phyloP scores from a whole-genome alignment of 1,140 invertebrate species.

The Meloidogyne chitwoodi region DNA sequence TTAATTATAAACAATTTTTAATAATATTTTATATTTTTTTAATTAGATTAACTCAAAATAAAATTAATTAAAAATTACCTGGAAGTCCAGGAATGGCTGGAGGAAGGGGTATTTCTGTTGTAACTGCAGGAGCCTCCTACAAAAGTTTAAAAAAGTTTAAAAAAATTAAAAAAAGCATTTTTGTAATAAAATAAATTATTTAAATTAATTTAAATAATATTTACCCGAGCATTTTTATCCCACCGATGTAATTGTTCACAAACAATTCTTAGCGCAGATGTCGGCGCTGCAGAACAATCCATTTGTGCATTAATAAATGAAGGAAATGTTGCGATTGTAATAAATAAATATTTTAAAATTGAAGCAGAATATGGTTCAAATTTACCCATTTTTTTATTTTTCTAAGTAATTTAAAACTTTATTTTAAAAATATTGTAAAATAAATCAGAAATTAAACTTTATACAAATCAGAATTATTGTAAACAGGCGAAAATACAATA shows the following conservation, averaged over 20 bases:
- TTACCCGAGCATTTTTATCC: constrained; percentile 49
- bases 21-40: neutral
- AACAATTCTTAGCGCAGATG: constrained; percentile 41
- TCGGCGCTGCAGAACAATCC: constrained; percentile 45
- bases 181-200: too few relatives aligned
- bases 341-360: neutral
- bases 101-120: constrained; percentile 29
- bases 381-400: neutral
- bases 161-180: too few relatives aligned
- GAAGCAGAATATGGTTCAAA: neutral
- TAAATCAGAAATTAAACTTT: neutral
- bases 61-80: neutral
- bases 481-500: too few relatives aligned
- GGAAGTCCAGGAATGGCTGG: constrained; percentile 36
- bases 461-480: too few relatives aligned
- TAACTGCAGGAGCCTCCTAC: constrained; percentile 34
- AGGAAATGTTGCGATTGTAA: neutral
- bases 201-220: constrained; percentile 2
- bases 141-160: too few relatives aligned
- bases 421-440: too few relatives aligned
- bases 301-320: constrained; percentile 26
- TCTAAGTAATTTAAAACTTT: neutral
- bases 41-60: neutral
- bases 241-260: constrained; percentile 51
- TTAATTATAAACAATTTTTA: constrained; percentile 7